Conservation (phyloP, 2,888 invertebrate species). For the Synergus japonicus region DNA sequence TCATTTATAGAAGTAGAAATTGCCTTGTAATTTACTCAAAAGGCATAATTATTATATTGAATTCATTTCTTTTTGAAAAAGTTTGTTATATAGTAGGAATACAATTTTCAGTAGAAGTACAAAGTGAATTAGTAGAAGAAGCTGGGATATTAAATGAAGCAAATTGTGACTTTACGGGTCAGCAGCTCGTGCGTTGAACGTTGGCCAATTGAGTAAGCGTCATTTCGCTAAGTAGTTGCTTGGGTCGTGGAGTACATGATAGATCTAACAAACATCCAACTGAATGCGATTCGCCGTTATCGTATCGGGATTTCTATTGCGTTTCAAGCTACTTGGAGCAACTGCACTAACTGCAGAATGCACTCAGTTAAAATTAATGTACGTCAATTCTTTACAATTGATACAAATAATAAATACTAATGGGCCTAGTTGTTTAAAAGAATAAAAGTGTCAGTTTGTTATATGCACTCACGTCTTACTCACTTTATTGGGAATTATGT, state of each 20-base stretch:
- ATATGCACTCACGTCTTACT: background rate
- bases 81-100: background rate
- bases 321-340: slow-evolving; percentile 45
- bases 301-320: slow-evolving; percentile 50
- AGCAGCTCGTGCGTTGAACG: slow-evolving; percentile 50
- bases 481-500: background rate
- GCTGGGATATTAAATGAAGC: slow-evolving; percentile 44
- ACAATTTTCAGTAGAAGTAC: slow-evolving; percentile 3
- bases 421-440: background rate
- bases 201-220: slow-evolving; percentile 53
- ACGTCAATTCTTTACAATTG: slow-evolving; percentile 45
- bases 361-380: slow-evolving; percentile 46
- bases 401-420: slow-evolving; percentile 42
- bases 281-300: slow-evolving; percentile 49
- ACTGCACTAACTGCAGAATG: slow-evolving; percentile 42
- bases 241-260: slow-evolving; percentile 45
- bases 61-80: background rate
- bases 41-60: background rate
- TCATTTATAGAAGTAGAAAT: background rate
- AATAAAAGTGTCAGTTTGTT: background rate
- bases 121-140: slow-evolving; percentile 42
- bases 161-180: slow-evolving; percentile 46
- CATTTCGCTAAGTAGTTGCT: slow-evolving; percentile 44
- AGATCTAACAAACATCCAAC: slow-evolving; percentile 50
- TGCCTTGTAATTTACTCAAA: background rate